These are phyloP conservation scores for Grantiella picta DNA, from an alignment of 2,113 vertebrate species.

Conservation along the genomic window DNA sequence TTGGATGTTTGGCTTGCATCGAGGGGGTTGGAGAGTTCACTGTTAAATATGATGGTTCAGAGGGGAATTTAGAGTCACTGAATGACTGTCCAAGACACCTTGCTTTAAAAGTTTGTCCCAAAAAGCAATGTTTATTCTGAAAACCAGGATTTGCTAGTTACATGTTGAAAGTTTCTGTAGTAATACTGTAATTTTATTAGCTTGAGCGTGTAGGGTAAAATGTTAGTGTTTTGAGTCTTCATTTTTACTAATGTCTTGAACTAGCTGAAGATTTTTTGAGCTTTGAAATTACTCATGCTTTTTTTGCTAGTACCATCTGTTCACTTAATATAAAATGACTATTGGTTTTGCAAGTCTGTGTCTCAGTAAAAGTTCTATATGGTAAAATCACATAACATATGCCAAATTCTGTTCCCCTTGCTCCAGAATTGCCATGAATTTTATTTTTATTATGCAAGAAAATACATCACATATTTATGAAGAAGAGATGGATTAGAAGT, in stretches of 20 bases:
- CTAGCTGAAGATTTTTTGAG: background rate
- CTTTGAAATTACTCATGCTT: background rate
- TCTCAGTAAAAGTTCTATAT: background rate
- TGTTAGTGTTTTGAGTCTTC: background rate
- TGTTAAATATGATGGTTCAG: slow-evolving; percentile 63
- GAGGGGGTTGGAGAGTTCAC: slow-evolving; percentile 6
- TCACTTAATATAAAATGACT: background rate
- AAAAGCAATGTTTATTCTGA: background rate
- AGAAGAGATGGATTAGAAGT: background rate
- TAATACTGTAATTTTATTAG: background rate
- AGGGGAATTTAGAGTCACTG: slow-evolving; percentile 46
- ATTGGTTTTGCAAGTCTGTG: background rate
- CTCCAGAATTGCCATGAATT: background rate
- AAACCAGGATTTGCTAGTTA: background rate
- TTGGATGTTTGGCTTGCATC: background rate
- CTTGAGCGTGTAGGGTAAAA: background rate
- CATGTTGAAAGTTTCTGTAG: background rate
- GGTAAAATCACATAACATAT: background rate
- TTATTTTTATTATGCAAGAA: background rate
- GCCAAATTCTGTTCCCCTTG: background rate
- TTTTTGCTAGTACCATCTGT: background rate
- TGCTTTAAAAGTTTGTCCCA: background rate
- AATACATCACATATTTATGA: background rate
- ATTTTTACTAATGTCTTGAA: background rate
- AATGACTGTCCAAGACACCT: background rate